These are phyloP conservation scores for Callyntrura guangdongensis DNA, from an alignment of 2,888 invertebrate species.

Conservation along the genomic window DNA sequence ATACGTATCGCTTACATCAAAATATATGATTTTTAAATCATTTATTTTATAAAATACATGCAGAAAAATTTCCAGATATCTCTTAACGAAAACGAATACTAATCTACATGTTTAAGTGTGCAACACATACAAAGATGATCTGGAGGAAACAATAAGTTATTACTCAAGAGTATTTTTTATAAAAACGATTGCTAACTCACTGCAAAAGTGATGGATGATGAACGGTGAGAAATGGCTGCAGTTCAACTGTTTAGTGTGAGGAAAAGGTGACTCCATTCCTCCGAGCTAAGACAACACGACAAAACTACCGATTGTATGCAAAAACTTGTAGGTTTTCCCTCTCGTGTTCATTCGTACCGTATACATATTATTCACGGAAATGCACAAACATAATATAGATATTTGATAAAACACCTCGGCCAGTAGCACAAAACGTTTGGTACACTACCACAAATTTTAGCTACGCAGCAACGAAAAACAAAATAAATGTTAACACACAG, in stretches of 20 bases:
- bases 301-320: background rate
- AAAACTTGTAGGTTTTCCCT: constrained; percentile 3
- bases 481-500: no score
- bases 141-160: no score
- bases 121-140: no score
- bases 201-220: background rate
- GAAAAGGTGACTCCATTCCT: no score
- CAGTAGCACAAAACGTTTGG: background rate
- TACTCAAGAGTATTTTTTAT: no score
- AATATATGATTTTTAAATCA: no score
- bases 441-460: background rate
- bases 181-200: background rate
- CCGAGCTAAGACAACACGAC: background rate
- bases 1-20: no score
- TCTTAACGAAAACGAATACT: no score
- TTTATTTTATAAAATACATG: no score
- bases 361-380: background rate
- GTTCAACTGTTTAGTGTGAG: no score
- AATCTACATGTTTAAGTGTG: no score
- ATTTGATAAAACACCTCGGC: background rate
- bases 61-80: no score
- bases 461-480: background rate
- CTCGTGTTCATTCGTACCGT: background rate
- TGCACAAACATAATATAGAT: background rate
- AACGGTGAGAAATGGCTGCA: background rate